Evolutionary conservation across 2,888 invertebrate genomes (phyloP), one percentile per base, ranked within the genome.

Genomic region (Desoria tigrina): DNA sequence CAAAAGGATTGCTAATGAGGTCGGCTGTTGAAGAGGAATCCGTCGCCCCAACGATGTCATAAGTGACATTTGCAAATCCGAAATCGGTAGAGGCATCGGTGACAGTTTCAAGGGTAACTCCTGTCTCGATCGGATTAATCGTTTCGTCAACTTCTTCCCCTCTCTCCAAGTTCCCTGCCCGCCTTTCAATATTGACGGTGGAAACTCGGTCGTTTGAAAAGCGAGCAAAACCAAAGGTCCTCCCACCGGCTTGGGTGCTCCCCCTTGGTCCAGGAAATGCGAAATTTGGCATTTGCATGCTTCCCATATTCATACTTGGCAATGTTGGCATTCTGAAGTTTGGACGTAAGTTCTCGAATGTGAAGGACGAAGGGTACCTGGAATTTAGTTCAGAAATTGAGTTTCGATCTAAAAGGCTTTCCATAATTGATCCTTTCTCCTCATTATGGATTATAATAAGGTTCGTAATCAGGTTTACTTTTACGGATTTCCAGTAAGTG

Each of bases 191-290:
- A 49, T 66, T 70, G 16, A 70, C 61, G 4, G 66, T 58, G 14
- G 72, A 72, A 18, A 69, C 68, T 16, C 74, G 42, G 54, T 74
- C 74, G 56, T 74, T 74, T 14, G 69, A 59, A 50, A 74, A 74
- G 9, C 74, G 32, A 4, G 74, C 74, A 58, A 74, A 74, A 2
- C 69, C 74, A 63, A 74, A 74, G 1, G 74, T 69, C 16, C 59
- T 54, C n/a, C 54, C 61, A n/a, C 67, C 63, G 2, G 61, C 27
- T 4, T 39, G 32, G n/a, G 63, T 63, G 49, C 61, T 67, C n/a
- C 63, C 42, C 42, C 63, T 55, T 42, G 49, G 24, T 26, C 54
- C 61, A 18, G 54, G 51, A 7, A 63, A 45, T 9, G 55, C 32
- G 1, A 62, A 50, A 24, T 54, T 42, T 7, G 67, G 67, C 26